Base-by-base conservation (phyloP, 2,888 invertebrate species). In the Himalopsyche japonica region DNA sequence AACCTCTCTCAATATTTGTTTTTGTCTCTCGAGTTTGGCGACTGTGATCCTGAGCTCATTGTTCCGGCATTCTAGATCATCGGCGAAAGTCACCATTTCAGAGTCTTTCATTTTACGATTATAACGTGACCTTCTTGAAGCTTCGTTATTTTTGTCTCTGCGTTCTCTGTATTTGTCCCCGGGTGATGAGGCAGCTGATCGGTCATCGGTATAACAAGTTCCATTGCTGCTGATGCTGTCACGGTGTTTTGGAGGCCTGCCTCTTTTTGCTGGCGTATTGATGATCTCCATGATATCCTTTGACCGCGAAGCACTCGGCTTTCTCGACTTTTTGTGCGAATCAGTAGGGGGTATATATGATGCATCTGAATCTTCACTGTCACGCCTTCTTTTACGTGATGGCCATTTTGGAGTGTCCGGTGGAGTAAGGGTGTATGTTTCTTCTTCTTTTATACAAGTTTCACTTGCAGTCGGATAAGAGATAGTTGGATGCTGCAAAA, bases 61-160 rank as follows among this genome's bases (percentile, higher is more conserved):
- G 89, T 96, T 96, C 88, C 92, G 92, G 82, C 92, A 92, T 88
- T 94, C 94, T 85, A 96, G 90, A 79, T 94, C 92, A 32, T 91
- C 89, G 1, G 93, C 93, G 86, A 91, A 89, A 80, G 90, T 89
- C 87, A 91, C 90, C 93, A 94, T 93, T 88, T 94, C 93, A 81
- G 91, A 88, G 87, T 90, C 91, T 88, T 91, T 93, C 88, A 90
- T 90, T 90, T 95, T 96, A 87, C 95, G 93, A 88, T 95, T 96
- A 91, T 94, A 93, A 87, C 96, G 91, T 1, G 96, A 96, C 88
- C 94, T 93, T 88, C 96, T 93, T 70, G 96, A 96, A 76, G 96
- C 96, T 90, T 95, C 95, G 89, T 96, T 96, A 90, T 96, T 96
- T 89, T 95, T 95, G 88, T 95, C 95, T 83, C 96, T 91, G 87